Evolutionary conservation across 2,113 vertebrate genomes (phyloP), one percentile per base, ranked within the genome.

Genomic region (Podarcis muralis): DNA sequence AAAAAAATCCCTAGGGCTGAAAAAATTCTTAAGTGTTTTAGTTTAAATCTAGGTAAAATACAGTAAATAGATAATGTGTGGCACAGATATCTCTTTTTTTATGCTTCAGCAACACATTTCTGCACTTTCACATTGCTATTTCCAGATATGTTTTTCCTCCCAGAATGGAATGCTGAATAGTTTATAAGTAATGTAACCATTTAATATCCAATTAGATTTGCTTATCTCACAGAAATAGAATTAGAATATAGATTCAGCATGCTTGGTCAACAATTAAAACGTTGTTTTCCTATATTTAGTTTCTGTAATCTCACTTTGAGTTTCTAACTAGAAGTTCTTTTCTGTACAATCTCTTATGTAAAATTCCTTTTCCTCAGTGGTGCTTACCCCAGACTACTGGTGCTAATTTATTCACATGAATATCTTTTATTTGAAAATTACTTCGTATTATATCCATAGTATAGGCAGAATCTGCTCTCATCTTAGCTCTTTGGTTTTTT

Each of bases 31-130:
- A 92, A 66, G 90, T 87, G 65, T 89, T 76, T 89, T 89, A 81
- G 89, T 88, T 88, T 89, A 1, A 93, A 91, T 80, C 88, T 86
- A 84, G 77, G 91, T 92, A 91, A 92, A 91, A 91, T 66, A 66
- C 32, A 81, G 32, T 81, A 81, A 81, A 81, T 81, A 59, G 80
- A 65, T 65, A 65, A 59, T 81, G 59, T 81, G 62, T 37, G 37
- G 22, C 32, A 66, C 15, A 37, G 59, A 16, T 62, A 62, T 62
- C 5, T 74, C 35, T 90, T 91, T 91, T 62, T 57, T 69, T 87
- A 1, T 82, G 83, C 37, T 87, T 69, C 92, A 37, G 57, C 59
- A 25, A 57, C 68, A 66, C 84, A 40, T 78, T 1, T 40, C 77
- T 90, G 16, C 16, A 87, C 25, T 48, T 86, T 72, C 16, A 57